These are phyloP conservation scores for Dunckerocampus dactyliophorus DNA, from an alignment of 2,113 vertebrate species.

Conservation along the genomic window DNA sequence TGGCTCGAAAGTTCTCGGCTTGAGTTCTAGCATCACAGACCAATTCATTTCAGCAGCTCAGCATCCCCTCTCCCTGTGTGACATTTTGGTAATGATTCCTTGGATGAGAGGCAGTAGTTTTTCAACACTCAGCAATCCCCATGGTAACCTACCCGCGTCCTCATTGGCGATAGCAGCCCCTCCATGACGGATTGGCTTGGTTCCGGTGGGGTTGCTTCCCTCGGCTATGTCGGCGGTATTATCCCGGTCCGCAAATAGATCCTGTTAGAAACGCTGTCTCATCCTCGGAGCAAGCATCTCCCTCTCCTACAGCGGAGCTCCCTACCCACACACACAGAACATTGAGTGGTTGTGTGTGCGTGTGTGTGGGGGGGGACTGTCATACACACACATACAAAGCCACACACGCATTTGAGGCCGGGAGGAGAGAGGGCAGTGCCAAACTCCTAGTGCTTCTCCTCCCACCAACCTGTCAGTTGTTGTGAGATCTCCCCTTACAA, in stretches of 20 bases:
- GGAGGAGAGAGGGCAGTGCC: conserved; percentile 46
- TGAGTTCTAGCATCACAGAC: conserved; percentile 18
- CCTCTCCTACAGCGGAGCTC: conserved; percentile 49
- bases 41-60: conserved; percentile 30
- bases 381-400: conserved; percentile 19
- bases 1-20: conserved; percentile 40
- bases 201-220: conserved; percentile 51
- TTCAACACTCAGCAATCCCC: conserved; percentile 39
- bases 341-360: conserved; percentile 29
- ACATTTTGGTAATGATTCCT: conserved; percentile 17
- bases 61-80: conserved; percentile 16
- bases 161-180: conserved; percentile 76
- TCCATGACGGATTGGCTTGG: conserved; percentile 68
- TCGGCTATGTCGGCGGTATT: conserved; percentile 46
- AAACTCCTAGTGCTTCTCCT: conserved; percentile 45
- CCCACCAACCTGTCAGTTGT: conserved; percentile 49
- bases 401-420: conserved; percentile 36
- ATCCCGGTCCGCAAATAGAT: conserved; percentile 61
- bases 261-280: conserved; percentile 73
- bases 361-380: conserved; percentile 10
- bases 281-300: conserved; percentile 64
- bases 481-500: conserved; percentile 31
- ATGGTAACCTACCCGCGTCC: conserved; percentile 72
- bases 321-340: conserved; percentile 55
- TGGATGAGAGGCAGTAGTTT: conserved; percentile 16